These are phyloP conservation scores for Porites cylindrica DNA, from an alignment of 92 coral and sea anemone species.

Conservation along the genomic window DNA sequence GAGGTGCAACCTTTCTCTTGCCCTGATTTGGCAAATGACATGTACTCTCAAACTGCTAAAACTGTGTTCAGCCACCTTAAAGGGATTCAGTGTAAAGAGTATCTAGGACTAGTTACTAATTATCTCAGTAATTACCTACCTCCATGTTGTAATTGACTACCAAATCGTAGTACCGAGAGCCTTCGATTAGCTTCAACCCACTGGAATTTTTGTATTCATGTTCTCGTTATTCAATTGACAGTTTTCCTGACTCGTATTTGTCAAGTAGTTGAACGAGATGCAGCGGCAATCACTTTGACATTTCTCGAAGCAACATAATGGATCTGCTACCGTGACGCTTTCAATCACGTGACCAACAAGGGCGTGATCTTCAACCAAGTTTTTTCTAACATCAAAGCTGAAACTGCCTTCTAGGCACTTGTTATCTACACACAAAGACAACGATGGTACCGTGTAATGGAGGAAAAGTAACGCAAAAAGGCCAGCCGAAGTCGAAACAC, in stretches of 20 bases:
- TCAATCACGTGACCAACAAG: slow-evolving; percentile 9
- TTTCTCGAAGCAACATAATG: not conserved
- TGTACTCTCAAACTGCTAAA: too few species aligned
- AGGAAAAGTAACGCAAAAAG: too few species aligned
- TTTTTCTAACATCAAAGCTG: not conserved
- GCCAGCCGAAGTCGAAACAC: too few species aligned
- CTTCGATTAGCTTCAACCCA: not conserved
- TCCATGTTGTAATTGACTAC: not conserved
- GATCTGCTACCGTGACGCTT: not conserved
- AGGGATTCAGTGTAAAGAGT: too few species aligned
- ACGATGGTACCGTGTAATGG: not conserved
- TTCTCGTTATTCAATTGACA: slow-evolving; percentile 21
- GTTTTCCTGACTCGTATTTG: not conserved
- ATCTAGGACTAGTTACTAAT: not conserved
- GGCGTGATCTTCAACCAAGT: slow-evolving; percentile 7
- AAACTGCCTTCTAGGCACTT: slow-evolving; percentile 12
- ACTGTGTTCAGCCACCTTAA: too few species aligned
- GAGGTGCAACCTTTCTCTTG: too few species aligned
- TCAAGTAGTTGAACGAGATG: slow-evolving; percentile 16
- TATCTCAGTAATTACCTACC: not conserved
- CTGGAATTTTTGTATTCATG: slow-evolving; percentile 5
- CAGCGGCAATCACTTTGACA: slow-evolving; percentile 8
- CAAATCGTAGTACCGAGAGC: not conserved
- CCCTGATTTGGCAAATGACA: too few species aligned
- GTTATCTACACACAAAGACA: not conserved